Percentiles rank a stretch among this genome's conserved stretches.
Evolutionary conservation across 2,888 invertebrate genomes (phyloP).

Genomic region (Pycnomerus fuliginosus): DNA sequence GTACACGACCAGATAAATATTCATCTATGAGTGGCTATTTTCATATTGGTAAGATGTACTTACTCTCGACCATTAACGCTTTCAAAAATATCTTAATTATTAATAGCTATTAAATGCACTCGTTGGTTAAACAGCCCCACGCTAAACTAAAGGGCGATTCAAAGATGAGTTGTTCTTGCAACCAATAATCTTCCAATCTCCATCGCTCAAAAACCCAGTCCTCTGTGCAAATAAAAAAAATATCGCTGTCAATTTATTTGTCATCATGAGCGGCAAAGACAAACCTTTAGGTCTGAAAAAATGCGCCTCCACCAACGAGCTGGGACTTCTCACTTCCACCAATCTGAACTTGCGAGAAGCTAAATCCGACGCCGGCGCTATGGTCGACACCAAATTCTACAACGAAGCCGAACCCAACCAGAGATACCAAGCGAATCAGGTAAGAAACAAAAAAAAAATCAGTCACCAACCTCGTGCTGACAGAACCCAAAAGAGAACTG

Average conservation of each 20-base stretch:
- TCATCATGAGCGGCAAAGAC: constrained; percentile 19
- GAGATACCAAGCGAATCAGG: constrained; percentile 14
- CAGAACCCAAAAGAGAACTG: constrained; percentile 23
- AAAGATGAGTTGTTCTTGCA: too few species aligned
- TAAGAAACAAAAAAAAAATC: neutral
- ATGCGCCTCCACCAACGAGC: constrained; percentile 19
- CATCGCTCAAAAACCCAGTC: constrained; percentile 1
- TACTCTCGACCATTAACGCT: too few species aligned
- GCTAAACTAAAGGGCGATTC: too few species aligned
- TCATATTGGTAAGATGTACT: too few species aligned
- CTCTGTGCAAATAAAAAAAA: constrained; percentile 4
- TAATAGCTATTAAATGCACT: too few species aligned
- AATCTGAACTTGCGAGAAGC: constrained; percentile 39
- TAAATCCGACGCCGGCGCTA: constrained; percentile 38
- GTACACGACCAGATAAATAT: too few species aligned
- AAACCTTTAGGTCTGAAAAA: constrained; percentile 15
- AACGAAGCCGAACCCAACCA: constrained; percentile 24
- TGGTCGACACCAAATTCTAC: constrained; percentile 32
- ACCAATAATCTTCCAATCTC: too few species aligned
- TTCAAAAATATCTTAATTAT: too few species aligned
- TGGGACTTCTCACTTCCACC: constrained; percentile 28
- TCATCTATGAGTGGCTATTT: too few species aligned
- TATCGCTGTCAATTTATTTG: constrained; percentile 8
- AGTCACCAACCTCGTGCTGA: neutral
- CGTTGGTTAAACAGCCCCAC: too few species aligned